These are phyloP conservation scores for Cheilosia variabilis DNA, from an alignment of 2,888 invertebrate genomes.

Conservation along the genomic window DNA sequence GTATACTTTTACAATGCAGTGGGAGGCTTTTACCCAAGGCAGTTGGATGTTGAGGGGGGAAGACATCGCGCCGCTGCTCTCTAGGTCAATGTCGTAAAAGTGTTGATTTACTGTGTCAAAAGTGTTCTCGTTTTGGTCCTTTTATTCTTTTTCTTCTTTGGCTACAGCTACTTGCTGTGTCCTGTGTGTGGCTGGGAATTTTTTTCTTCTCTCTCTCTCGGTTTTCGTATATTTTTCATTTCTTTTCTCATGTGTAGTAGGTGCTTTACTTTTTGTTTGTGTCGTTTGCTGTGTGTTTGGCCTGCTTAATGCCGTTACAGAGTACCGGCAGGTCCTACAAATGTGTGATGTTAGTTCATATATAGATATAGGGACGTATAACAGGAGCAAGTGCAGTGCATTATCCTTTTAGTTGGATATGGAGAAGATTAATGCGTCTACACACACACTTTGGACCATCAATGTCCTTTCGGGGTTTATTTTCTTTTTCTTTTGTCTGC, in stretches of 20 bases:
- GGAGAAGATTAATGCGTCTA: constrained; percentile 74
- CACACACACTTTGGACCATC: constrained; percentile 71
- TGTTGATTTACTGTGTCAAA: constrained; percentile 79
- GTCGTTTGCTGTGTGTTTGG: constrained; percentile 23
- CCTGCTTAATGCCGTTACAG: constrained; percentile 57
- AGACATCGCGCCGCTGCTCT: constrained; percentile 74
- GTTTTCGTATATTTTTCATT: constrained; percentile 51
- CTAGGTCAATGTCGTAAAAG: constrained; percentile 79
- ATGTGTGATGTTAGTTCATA: constrained; percentile 12
- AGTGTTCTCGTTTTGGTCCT: constrained; percentile 75
- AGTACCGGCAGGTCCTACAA: constrained; percentile 43
- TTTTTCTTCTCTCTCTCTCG: constrained; percentile 42
- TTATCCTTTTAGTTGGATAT: constrained; percentile 70
- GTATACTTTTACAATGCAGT: constrained; percentile 1
- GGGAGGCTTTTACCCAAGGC: constrained; percentile 13
- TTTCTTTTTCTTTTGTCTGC: constrained; percentile 20
- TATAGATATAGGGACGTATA: not conserved
- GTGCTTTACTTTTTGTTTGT: constrained; percentile 28
- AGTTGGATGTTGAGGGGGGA: constrained; percentile 44
- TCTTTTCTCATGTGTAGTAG: constrained; percentile 65
- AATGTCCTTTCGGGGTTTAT: constrained; percentile 65
- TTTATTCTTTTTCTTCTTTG: constrained; percentile 51
- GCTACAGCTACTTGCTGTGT: constrained; percentile 6
- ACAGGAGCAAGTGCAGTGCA: constrained; percentile 54
- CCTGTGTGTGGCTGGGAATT: constrained; percentile 9